phyloP scores from a whole-genome alignment of 2,888 invertebrate species.

The Octonoba sinensis region DNA sequence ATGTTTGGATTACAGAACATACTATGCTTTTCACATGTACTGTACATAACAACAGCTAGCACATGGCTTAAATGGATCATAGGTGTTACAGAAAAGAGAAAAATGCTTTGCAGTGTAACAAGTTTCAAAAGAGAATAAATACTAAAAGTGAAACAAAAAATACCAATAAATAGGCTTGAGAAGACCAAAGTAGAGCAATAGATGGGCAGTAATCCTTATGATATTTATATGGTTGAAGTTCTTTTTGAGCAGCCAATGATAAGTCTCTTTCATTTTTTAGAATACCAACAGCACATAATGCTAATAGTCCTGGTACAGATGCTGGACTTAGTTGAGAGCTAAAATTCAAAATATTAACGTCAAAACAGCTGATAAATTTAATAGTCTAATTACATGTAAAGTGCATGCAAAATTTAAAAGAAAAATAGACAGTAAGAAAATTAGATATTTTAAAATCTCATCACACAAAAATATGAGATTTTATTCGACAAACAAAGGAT shows the following conservation, averaged over 20 bases:
- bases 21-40: too few relatives aligned
- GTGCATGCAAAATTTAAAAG: too few relatives aligned
- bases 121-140: too few relatives aligned
- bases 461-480: too few relatives aligned
- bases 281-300: slow-evolving; percentile 84
- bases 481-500: too few relatives aligned
- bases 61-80: too few relatives aligned
- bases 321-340: slow-evolving; percentile 75
- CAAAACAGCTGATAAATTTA: slow-evolving; percentile 12
- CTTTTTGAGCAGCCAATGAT: slow-evolving; percentile 80
- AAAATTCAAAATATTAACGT: slow-evolving; percentile 33
- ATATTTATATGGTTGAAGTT: slow-evolving; percentile 78
- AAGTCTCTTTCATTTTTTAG: slow-evolving; percentile 81
- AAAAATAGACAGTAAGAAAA: too few relatives aligned
- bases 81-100: too few relatives aligned
- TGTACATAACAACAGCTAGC: too few relatives aligned
- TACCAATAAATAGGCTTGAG: slow-evolving; percentile 69
- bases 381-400: background rate
- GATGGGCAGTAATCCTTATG: slow-evolving; percentile 77
- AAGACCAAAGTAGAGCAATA: slow-evolving; percentile 79
- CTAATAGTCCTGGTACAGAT: slow-evolving; percentile 82
- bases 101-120: too few relatives aligned
- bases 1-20: too few relatives aligned
- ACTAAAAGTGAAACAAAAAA: background rate
- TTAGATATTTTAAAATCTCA: too few relatives aligned